Percentiles rank a stretch among this genome's conserved stretches.
These are phyloP conservation scores for Rachycentron canadum DNA, from an alignment of 2,797 vertebrate genomes.

Conservation along the genomic window DNA sequence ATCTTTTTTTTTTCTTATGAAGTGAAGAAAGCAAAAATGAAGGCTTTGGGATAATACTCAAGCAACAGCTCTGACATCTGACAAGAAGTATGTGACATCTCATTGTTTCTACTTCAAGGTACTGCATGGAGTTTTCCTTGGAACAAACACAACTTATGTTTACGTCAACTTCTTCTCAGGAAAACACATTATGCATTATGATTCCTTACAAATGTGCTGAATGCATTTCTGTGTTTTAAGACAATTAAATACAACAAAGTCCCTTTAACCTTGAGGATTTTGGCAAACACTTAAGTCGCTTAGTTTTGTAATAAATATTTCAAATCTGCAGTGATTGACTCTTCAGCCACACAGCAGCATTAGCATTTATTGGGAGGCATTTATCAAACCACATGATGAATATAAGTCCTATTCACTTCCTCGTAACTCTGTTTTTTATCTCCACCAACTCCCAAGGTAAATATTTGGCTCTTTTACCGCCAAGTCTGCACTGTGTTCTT, in stretches of 20 bases:
- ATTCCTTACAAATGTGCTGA: background rate
- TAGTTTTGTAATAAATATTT: too few species aligned
- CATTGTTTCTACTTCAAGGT: slow-evolving; percentile 6
- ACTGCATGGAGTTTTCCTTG: background rate
- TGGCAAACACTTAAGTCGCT: background rate
- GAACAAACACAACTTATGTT: slow-evolving; percentile 21
- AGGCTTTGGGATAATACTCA: slow-evolving; percentile 22
- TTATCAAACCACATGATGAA: background rate
- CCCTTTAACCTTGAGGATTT: background rate
- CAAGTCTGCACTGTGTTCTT: background rate
- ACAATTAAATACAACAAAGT: background rate
- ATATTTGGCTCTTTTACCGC: background rate
- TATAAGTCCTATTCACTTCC: background rate
- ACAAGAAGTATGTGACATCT: slow-evolving; percentile 6
- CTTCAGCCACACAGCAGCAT: background rate
- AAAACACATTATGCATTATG: background rate
- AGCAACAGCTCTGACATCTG: slow-evolving; percentile 11
- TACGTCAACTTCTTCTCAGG: background rate
- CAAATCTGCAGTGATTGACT: too few species aligned
- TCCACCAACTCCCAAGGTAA: background rate
- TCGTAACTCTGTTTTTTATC: background rate
- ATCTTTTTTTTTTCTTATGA: slow-evolving; percentile 30
- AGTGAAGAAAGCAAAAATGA: slow-evolving; percentile 27
- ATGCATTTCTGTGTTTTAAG: background rate
- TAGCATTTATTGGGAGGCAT: background rate